These are phyloP conservation scores for Centruroides vittatus DNA, from an alignment of 1,140 invertebrate species.

Conservation along the genomic window DNA sequence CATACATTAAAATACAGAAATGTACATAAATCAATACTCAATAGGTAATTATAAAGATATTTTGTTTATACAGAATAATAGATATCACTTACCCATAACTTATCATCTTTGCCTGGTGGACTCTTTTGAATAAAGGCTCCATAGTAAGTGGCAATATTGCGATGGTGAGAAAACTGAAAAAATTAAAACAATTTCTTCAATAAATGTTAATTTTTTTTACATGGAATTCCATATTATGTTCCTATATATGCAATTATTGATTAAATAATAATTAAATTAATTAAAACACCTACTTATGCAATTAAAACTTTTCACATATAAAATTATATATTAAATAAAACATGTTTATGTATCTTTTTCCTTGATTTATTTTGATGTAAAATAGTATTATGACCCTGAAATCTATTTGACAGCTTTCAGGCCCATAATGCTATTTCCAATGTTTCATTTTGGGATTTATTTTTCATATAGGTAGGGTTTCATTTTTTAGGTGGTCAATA, in stretches of 20 bases:
- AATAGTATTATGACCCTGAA: too few species aligned
- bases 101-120: slow-evolving; percentile 96
- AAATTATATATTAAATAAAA: not conserved
- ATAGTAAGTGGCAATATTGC: slow-evolving; percentile 99
- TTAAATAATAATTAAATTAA: not conserved
- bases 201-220: not conserved
- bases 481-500: too few species aligned
- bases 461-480: too few species aligned
- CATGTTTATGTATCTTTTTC: not conserved
- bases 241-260: not conserved
- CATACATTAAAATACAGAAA: too few species aligned
- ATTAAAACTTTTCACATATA: not conserved
- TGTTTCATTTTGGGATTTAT: too few species aligned
- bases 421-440: too few species aligned
- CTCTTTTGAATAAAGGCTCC: slow-evolving; percentile 99
- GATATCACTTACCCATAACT: slow-evolving; percentile 59
- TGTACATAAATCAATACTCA: too few species aligned
- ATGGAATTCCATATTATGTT: not conserved
- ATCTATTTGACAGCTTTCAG: too few species aligned
- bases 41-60: too few species aligned
- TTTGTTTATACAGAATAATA: too few species aligned
- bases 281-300: not conserved
- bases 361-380: too few species aligned
- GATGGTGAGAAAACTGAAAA: slow-evolving; percentile 88
- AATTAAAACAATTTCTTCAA: slow-evolving; percentile 5